Evolutionary conservation across 2,888 invertebrate genomes (phyloP).

Genomic region (Busseola fusca): DNA sequence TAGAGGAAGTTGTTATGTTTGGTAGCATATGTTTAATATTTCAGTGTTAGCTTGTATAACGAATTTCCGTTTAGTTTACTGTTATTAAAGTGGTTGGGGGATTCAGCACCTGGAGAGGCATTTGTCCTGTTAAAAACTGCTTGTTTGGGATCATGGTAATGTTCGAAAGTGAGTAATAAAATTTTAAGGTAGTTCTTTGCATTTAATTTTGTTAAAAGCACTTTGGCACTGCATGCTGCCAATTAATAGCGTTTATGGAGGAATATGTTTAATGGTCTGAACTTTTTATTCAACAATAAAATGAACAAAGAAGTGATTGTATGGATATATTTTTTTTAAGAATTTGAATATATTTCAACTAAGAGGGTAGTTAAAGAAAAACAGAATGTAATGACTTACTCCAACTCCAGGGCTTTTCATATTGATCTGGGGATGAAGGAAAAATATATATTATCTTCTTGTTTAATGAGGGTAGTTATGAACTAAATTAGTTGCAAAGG

Average conservation of each 20-base stretch:
- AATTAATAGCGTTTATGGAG: background rate
- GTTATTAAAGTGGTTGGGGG: background rate
- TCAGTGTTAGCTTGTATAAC: background rate
- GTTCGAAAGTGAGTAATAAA: background rate
- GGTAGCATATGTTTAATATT: too few species aligned
- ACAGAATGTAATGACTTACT: constrained; percentile 58
- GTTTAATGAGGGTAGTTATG: constrained; percentile 35
- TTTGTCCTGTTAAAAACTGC: background rate
- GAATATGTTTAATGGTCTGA: background rate
- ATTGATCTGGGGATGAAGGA: constrained; percentile 63
- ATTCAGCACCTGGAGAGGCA: background rate
- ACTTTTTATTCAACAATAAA: background rate
- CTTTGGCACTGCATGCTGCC: constrained; percentile 13
- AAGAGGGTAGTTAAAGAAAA: constrained; percentile 28
- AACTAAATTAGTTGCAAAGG: constrained; percentile 25
- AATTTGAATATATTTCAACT: background rate
- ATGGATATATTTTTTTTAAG: background rate
- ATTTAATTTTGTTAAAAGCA: background rate
- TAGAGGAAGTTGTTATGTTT: too few species aligned
- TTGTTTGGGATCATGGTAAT: background rate
- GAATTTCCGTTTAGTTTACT: background rate
- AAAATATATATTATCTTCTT: constrained; percentile 62
- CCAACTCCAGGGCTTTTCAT: constrained; percentile 64
- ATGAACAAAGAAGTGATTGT: background rate
- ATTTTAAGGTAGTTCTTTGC: background rate